A percentile compares a stretch with the other conserved stretches of the same genome.
These are phyloP conservation scores for Eira barbara DNA, from an alignment of 2,113 vertebrate species.

Conservation along the genomic window DNA sequence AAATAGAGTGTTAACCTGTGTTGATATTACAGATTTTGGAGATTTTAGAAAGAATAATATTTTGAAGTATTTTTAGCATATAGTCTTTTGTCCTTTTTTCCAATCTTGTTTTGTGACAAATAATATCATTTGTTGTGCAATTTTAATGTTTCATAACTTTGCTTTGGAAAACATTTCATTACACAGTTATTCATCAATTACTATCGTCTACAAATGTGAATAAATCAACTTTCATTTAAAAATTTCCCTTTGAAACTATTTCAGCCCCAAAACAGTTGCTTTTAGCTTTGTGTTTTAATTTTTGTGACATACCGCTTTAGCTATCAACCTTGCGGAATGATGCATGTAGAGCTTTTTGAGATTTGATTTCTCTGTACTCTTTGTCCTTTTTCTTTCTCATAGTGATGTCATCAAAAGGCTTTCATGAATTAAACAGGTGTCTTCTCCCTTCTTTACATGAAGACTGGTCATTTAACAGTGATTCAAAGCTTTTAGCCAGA, in stretches of 20 bases:
- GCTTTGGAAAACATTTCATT: conserved; percentile 1
- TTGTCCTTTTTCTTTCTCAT: background rate
- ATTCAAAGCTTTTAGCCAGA: background rate
- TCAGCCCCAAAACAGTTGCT: background rate
- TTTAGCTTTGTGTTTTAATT: background rate
- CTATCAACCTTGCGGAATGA: background rate
- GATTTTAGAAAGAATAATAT: background rate
- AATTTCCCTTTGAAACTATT: background rate
- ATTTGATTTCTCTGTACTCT: background rate
- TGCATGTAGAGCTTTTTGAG: background rate
- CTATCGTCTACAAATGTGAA: background rate
- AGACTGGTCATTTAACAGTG: background rate
- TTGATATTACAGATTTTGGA: background rate
- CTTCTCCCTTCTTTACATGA: background rate
- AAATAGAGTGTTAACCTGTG: background rate
- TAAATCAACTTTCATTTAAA: background rate
- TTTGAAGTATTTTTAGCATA: background rate
- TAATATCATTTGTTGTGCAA: background rate
- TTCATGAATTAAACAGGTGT: background rate
- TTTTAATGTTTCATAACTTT: background rate
- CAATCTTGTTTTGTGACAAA: background rate
- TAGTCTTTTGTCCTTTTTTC: background rate
- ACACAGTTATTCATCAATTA: conserved; percentile 1
- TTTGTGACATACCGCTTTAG: background rate
- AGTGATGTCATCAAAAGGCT: background rate